phyloP scores from a whole-genome alignment of 2,888 invertebrate genomes.

The Anthrax anthrax region DNA sequence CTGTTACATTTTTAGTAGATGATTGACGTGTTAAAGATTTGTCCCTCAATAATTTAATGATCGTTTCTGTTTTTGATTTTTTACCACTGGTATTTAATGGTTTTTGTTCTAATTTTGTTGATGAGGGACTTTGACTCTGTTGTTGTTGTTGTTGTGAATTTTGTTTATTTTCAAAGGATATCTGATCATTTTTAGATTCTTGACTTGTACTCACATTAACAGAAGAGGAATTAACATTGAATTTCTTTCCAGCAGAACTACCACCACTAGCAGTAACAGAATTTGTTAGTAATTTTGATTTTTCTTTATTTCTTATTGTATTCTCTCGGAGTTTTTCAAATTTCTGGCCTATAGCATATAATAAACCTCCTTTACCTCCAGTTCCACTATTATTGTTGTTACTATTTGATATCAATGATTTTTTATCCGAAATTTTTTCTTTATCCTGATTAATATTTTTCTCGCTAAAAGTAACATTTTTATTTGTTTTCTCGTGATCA shows the following conservation, averaged over 20 bases:
- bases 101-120: not conserved
- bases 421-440: slow-evolving; percentile 42
- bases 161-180: not conserved
- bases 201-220: too few relatives aligned
- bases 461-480: slow-evolving; percentile 17
- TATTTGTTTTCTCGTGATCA: slow-evolving; percentile 19
- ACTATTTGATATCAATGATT: too few relatives aligned
- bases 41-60: slow-evolving; percentile 47
- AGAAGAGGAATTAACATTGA: too few relatives aligned
- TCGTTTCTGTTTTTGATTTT: slow-evolving; percentile 38
- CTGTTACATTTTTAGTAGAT: too few relatives aligned
- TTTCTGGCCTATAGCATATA: slow-evolving; percentile 65
- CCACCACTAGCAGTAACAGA: slow-evolving; percentile 10
- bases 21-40: slow-evolving; percentile 49
- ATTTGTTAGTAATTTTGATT: slow-evolving; percentile 14
- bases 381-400: too few relatives aligned
- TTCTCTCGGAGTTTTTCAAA: slow-evolving; percentile 50
- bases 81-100: slow-evolving; percentile 28
- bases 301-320: slow-evolving; percentile 37
- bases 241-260: too few relatives aligned
- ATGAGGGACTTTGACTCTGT: not conserved
- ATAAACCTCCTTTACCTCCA: too few relatives aligned
- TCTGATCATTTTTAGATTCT: too few relatives aligned
- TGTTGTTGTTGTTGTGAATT: too few relatives aligned
- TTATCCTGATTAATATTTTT: slow-evolving; percentile 20